Conservation (phyloP, 2,888 invertebrate species). For the Drosophila recens region DNA sequence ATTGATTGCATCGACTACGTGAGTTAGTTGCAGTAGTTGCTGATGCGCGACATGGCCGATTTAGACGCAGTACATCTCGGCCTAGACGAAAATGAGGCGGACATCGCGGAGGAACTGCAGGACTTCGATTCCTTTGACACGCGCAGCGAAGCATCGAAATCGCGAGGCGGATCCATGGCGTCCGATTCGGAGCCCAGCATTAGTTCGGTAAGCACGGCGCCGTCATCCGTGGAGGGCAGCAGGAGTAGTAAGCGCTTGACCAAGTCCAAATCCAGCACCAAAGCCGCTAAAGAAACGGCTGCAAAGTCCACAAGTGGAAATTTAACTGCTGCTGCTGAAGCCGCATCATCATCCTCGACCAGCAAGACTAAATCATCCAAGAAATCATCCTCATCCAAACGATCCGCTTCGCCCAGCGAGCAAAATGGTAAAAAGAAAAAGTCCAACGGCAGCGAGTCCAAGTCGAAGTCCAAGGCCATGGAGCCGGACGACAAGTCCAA, state of each 20-base stretch:
- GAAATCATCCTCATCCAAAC: conserved; percentile 60
- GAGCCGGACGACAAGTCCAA: conserved; percentile 58
- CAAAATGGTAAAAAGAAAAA: conserved; percentile 75
- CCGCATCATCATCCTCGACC: conserved; percentile 15
- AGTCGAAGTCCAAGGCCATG: conserved; percentile 49
- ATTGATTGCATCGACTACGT: conserved; percentile 22
- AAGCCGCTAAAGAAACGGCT: conserved; percentile 45
- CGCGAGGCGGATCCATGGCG: conserved; percentile 88
- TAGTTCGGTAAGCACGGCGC: conserved; percentile 90
- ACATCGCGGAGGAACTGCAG: conserved; percentile 93
- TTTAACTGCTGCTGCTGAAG: conserved; percentile 21
- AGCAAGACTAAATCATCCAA: conserved; percentile 44
- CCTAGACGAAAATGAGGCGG: conserved; percentile 89
- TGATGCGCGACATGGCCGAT: conserved; percentile 85
- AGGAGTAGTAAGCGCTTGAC: conserved; percentile 50
- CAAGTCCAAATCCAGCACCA: conserved; percentile 64
- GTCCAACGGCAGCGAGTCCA: conserved; percentile 45
- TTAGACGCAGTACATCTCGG: conserved; percentile 88
- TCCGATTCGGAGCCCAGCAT: conserved; percentile 89
- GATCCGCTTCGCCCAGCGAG: conserved; percentile 63
- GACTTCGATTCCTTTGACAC: conserved; percentile 91
- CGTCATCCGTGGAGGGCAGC: conserved; percentile 86
- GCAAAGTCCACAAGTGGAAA: conserved; percentile 33
- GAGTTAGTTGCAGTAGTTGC: conserved; percentile 46
- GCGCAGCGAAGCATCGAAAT: conserved; percentile 94